Percentiles rank a stretch among this genome's conserved stretches.
Conservation (phyloP, 2,888 invertebrate genomes). For the Himalopsyche tibetana region DNA sequence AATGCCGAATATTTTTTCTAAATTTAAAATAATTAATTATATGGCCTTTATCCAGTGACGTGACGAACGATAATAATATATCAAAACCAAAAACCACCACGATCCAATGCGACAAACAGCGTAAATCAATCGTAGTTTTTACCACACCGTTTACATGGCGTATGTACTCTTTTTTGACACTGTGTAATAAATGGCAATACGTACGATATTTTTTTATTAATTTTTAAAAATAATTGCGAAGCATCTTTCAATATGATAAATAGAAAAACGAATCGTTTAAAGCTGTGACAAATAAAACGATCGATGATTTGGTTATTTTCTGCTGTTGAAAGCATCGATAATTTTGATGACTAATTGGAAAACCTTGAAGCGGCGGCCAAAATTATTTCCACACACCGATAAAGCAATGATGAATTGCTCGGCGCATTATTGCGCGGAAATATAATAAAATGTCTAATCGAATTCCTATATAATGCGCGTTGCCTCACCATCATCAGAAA, state of each 20-base stretch:
- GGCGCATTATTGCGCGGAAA: neutral
- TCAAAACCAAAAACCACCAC: too few relatives aligned
- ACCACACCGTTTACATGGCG: too few relatives aligned
- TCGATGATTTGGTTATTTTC: neutral
- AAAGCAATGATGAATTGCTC: neutral
- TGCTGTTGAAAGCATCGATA: neutral
- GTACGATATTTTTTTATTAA: too few relatives aligned
- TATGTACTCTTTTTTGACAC: too few relatives aligned
- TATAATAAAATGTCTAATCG: neutral
- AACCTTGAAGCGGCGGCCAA: neutral
- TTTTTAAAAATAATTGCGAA: neutral
- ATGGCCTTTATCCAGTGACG: too few relatives aligned
- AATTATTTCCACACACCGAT: neutral
- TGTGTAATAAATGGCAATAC: too few relatives aligned
- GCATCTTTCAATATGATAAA: neutral
- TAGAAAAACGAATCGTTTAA: neutral
- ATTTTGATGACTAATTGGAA: neutral
- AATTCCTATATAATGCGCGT: neutral
- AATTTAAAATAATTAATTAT: too few relatives aligned
- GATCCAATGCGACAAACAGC: too few relatives aligned
- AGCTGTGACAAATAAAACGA: neutral
- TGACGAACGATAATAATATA: too few relatives aligned
- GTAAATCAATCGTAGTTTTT: too few relatives aligned
- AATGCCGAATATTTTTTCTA: too few relatives aligned
- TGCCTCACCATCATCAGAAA: neutral